Evolutionary conservation across 2,888 invertebrate species (phyloP).

Genomic region (Lymantria dispar): DNA sequence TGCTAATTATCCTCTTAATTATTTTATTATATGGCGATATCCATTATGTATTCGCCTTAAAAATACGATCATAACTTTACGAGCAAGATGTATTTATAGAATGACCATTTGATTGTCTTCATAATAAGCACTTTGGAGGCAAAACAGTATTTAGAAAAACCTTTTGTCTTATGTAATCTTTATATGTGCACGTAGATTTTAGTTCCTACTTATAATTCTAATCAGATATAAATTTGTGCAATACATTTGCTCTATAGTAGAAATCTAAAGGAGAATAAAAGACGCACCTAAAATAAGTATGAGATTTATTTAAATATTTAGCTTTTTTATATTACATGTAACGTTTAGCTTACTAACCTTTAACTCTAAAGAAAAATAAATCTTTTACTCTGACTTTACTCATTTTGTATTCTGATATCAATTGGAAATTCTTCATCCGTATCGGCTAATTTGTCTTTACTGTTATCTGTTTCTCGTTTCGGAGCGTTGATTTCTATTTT

Average conservation of each 20-base stretch:
- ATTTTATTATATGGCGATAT: neutral
- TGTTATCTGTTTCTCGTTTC: constrained; percentile 54
- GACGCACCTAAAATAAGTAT: neutral
- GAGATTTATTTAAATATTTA: neutral
- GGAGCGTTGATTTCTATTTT: constrained; percentile 55
- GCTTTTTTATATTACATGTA: neutral
- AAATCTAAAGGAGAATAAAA: neutral
- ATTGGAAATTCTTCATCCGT: constrained; percentile 55
- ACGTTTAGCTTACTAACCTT: neutral
- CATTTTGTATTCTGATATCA: constrained; percentile 50
- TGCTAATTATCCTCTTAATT: too few relatives aligned
- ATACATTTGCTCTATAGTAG: too few relatives aligned
- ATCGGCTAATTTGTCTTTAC: constrained; percentile 35
- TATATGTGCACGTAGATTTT: neutral
- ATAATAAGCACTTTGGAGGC: constrained; percentile 11
- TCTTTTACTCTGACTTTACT: neutral
- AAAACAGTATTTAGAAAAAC: constrained; percentile 2
- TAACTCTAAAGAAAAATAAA: neutral
- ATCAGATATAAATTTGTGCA: too few relatives aligned
- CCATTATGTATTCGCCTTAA: constrained; percentile 33
- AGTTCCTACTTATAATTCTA: neutral
- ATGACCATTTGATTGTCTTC: constrained; percentile 12
- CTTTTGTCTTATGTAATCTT: constrained; percentile 1
- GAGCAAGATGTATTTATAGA: constrained; percentile 3
- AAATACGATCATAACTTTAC: constrained; percentile 9